These are phyloP conservation scores for Oxytorus armatus DNA, from an alignment of 2,888 invertebrate genomes.

Conservation along the genomic window DNA sequence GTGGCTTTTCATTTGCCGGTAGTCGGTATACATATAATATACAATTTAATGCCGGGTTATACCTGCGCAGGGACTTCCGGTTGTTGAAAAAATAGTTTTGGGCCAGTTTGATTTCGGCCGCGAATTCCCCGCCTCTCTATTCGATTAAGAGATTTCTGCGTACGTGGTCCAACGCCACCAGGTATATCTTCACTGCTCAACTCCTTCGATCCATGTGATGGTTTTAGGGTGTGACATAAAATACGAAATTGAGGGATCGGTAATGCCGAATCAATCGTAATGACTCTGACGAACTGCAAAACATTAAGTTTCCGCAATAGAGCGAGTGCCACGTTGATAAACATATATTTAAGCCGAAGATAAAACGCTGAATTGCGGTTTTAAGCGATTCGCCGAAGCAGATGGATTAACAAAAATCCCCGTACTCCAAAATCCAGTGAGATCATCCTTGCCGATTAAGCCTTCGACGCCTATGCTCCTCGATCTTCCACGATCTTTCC, in stretches of 20 bases:
- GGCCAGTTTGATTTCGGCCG: neutral
- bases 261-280: neutral
- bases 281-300: neutral
- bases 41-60: neutral
- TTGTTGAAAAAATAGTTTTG: slow-evolving; percentile 15
- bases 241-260: no score
- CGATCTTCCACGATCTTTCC: slow-evolving; percentile 49
- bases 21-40: neutral
- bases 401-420: neutral
- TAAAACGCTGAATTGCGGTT: neutral
- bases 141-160: slow-evolving; percentile 7
- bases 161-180: neutral
- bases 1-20: neutral
- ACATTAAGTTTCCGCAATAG: no score
- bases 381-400: neutral
- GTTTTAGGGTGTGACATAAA: no score
- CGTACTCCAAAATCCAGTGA: slow-evolving; percentile 18
- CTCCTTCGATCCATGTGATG: neutral
- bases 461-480: slow-evolving; percentile 72
- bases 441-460: slow-evolving; percentile 73
- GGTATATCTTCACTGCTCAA: neutral
- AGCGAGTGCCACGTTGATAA: no score
- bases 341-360: no score
- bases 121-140: neutral
- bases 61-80: slow-evolving; percentile 13